A percentile compares a stretch with the other conserved stretches of the same genome.
phyloP scores from a whole-genome alignment of 2,888 invertebrate genomes.

The Atrina japonica region DNA sequence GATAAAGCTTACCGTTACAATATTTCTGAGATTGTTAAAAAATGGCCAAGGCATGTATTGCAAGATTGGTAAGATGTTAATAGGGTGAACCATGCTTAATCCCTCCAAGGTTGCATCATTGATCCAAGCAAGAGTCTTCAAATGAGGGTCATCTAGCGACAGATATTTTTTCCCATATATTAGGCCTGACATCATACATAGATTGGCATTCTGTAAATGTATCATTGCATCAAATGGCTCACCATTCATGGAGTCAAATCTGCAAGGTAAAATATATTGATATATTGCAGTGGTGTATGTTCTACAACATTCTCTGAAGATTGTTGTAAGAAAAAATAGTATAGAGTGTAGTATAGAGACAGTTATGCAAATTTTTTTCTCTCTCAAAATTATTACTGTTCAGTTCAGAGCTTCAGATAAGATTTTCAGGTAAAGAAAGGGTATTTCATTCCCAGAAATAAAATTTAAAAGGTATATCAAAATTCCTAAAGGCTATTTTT shows the following conservation, averaged over 20 bases:
- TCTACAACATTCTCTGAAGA: no score
- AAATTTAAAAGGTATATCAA: no score
- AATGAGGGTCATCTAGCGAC: slow-evolving; percentile 35
- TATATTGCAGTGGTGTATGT: no score
- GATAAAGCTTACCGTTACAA: slow-evolving; percentile 47
- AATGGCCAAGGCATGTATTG: slow-evolving; percentile 42
- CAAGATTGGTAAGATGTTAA: slow-evolving; percentile 49
- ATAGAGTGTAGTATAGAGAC: no score
- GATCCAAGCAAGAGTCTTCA: slow-evolving; percentile 37
- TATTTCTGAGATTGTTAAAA: slow-evolving; percentile 31
- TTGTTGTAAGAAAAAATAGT: no score
- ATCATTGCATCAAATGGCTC: neutral
- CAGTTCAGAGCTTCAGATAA: no score
- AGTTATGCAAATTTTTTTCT: no score
- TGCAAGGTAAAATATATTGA: no score
- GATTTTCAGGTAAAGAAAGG: no score
- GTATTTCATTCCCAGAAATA: no score
- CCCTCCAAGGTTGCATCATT: slow-evolving; percentile 38
- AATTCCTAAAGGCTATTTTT: no score
- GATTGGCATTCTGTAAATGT: neutral
- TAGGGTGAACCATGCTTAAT: slow-evolving; percentile 42
- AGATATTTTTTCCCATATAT: slow-evolving; percentile 22
- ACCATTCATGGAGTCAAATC: slow-evolving; percentile 4
- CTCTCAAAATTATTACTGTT: no score
- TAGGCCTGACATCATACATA: slow-evolving; percentile 4